These are phyloP conservation scores for honey bee (Apis mellifera) DNA, from an alignment of 1,140 invertebrate genomes.

Conservation along the genomic window DNA sequence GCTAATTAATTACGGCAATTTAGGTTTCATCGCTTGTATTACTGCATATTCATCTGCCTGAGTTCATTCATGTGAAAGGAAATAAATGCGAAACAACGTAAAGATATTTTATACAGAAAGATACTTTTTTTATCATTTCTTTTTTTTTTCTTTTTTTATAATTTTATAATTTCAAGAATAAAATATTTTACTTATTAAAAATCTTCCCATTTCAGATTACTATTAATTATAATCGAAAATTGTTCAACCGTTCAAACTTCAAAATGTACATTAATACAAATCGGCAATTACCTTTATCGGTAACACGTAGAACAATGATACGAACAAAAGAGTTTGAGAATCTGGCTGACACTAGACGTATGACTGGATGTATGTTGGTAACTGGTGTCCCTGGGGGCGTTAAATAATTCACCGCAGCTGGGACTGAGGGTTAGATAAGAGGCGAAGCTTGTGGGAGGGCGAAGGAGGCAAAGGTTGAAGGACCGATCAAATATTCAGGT, in stretches of 20 bases:
- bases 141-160: not conserved
- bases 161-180: not conserved
- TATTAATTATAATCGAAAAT: not conserved
- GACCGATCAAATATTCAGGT: constrained; percentile 80
- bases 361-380: constrained; percentile 65
- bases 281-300: constrained; percentile 25
- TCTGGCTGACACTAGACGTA: constrained; percentile 58
- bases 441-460: constrained; percentile 65
- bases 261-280: not conserved
- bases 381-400: constrained; percentile 74
- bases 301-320: constrained; percentile 21
- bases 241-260: not conserved
- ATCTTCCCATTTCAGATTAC: not conserved
- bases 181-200: not conserved
- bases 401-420: constrained; percentile 81
- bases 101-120: not conserved
- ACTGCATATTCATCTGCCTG: not conserved
- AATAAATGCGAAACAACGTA: not conserved
- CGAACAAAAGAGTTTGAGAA: constrained; percentile 65
- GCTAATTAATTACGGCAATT: constrained; percentile 4
- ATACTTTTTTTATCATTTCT: too few relatives aligned
- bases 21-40: not conserved
- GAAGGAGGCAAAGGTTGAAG: constrained; percentile 75
- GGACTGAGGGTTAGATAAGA: constrained; percentile 73
- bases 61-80: not conserved